Conservation (phyloP, 2,113 vertebrate genomes). For the Propithecus coquereli region DNA sequence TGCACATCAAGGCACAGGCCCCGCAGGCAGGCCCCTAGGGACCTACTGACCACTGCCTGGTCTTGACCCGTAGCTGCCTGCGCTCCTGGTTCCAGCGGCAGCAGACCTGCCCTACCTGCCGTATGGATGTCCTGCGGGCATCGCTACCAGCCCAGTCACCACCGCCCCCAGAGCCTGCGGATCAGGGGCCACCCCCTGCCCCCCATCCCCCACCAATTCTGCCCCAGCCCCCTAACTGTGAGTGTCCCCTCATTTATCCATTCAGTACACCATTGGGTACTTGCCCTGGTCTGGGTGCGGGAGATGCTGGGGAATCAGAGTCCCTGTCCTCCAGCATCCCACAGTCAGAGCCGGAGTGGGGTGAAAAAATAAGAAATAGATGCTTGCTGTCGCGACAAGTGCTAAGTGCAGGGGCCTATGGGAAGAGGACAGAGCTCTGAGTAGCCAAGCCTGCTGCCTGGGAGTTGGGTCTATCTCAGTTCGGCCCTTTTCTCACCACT, state of each 20-base stretch:
- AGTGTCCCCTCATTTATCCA: conserved; percentile 46
- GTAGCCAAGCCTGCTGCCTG: no score
- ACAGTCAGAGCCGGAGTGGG: not conserved
- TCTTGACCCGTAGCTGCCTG: conserved; percentile 86
- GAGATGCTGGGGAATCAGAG: not conserved
- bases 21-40: not conserved
- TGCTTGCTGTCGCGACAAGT: no score
- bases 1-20: not conserved
- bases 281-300: not conserved
- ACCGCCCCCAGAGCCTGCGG: conserved; percentile 80
- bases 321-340: not conserved
- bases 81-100: conserved; percentile 99
- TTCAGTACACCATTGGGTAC: not conserved
- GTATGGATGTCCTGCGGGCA: conserved; percentile 94
- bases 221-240: conserved; percentile 88
- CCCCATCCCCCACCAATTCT: conserved; percentile 77
- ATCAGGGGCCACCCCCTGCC: conserved; percentile 65
- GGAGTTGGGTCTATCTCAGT: not conserved
- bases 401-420: not conserved
- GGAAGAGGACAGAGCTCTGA: not conserved
- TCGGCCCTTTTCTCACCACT: not conserved
- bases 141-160: conserved; percentile 87
- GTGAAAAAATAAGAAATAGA: not conserved
- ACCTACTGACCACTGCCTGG: not conserved
- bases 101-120: conserved; percentile 96